Conservation (phyloP, 2,888 invertebrate species). For the Stenotaenia linearis region DNA sequence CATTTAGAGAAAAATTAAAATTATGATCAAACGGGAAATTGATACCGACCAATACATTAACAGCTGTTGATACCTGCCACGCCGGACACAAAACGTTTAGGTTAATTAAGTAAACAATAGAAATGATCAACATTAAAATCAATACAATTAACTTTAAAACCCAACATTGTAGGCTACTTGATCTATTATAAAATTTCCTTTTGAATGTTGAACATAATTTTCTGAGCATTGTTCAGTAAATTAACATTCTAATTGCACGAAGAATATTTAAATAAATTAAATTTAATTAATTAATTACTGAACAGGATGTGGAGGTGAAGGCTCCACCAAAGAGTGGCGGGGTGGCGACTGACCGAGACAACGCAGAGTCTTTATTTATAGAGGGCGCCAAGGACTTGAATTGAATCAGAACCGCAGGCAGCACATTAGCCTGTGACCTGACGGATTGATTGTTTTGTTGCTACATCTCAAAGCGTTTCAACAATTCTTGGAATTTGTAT, state of each 20-base stretch:
- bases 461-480: too few species aligned
- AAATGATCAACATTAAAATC: not conserved
- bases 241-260: not conserved
- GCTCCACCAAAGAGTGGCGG: too few species aligned
- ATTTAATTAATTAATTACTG: not conserved
- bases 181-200: too few species aligned
- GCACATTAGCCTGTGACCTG: too few species aligned
- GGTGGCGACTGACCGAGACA: too few species aligned
- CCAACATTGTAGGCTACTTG: not conserved
- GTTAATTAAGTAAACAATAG: not conserved
- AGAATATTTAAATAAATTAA: not conserved
- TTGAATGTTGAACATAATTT: too few species aligned
- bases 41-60: not conserved
- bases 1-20: conserved; percentile 3
- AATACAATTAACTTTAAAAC: not conserved
- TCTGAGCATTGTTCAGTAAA: not conserved
- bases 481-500: too few species aligned
- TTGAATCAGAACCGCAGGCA: too few species aligned
- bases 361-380: too few species aligned
- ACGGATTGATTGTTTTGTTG: too few species aligned
- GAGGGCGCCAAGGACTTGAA: too few species aligned
- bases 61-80: conserved; percentile 1
- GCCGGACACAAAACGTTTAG: not conserved
- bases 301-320: too few species aligned
- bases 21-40: not conserved